Conservation (phyloP, 2,888 invertebrate species). For the Napeogenes sylphis region DNA sequence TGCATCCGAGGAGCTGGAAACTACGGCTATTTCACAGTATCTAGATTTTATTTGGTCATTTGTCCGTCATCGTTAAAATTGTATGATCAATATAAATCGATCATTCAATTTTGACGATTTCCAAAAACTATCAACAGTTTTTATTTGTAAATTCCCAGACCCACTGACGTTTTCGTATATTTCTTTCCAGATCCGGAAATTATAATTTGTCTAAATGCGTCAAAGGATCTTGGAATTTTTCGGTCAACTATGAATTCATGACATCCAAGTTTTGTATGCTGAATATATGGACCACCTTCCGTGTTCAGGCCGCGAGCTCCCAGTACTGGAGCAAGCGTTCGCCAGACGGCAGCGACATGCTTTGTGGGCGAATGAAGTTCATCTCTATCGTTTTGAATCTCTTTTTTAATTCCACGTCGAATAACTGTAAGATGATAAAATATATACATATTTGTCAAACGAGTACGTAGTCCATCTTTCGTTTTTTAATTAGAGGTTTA, state of each 20-base stretch:
- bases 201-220: background rate
- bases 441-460: no score
- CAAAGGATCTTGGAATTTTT: background rate
- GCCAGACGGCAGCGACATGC: conserved; percentile 77
- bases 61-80: conserved; percentile 37
- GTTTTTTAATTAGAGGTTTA: no score
- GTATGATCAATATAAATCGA: conserved; percentile 49
- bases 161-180: no score
- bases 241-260: conserved; percentile 1
- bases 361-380: conserved; percentile 84
- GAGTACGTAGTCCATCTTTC: no score
- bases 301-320: conserved; percentile 65
- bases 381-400: conserved; percentile 85
- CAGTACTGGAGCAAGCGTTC: conserved; percentile 84
- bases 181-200: no score
- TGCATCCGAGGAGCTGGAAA: no score
- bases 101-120: conserved; percentile 44
- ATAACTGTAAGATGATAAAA: conserved; percentile 71
- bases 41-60: conserved; percentile 22
- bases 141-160: no score
- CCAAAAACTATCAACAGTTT: background rate
- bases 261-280: background rate
- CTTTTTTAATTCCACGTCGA: conserved; percentile 86
- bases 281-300: background rate
- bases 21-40: no score